Evolutionary conservation across 2,113 vertebrate genomes (phyloP), one percentile per base, ranked within the genome.

Genomic region (Podocnemis expansa): DNA sequence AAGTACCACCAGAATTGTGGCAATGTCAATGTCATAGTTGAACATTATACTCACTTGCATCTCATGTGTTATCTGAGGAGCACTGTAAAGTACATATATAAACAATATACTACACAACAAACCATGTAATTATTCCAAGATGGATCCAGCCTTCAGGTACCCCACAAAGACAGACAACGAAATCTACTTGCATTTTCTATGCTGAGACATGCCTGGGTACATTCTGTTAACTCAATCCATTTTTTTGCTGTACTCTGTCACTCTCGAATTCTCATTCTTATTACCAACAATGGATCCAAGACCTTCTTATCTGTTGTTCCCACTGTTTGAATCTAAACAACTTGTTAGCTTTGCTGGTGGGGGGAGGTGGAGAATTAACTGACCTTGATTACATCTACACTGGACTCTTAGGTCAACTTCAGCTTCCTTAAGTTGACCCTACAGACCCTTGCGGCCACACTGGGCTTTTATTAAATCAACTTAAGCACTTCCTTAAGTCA

Each of bases 141-240:
- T 5, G 55, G 21, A 73, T 34, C 8, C 6, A 80, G 52, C 25
- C 73, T 41, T 63, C 82, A 58, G 4, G 22, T 56, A 4, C 38
- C 24, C 17, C 56, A 80, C 11, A 73, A 67, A 80, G 58, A 45
- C 19, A 45, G 45, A 8, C 52, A 13, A 14, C 38, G 47, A 81
- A 52, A 80, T 21, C 5, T 55, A 19, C 31, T 8, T 17, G 27
- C 19, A 27, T 70, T 13, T 17, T 80, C 24, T 0, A 2, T 5
- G 4, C 16, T 58, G 56, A 80, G 84, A 38, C 41, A 86, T 1
- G 13, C n/a, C 9, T 1, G 11, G 5, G 7, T 9, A 58, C 17
- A 0, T 63, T 87, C 70, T 90, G 51, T 27, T 70, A 88, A 25
- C 0, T 0, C 41, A 2, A 24, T 22, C 16, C 31, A 55, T 5